phyloP scores from a whole-genome alignment of 1,140 invertebrate genomes.

The Lanistes nyassanus region DNA sequence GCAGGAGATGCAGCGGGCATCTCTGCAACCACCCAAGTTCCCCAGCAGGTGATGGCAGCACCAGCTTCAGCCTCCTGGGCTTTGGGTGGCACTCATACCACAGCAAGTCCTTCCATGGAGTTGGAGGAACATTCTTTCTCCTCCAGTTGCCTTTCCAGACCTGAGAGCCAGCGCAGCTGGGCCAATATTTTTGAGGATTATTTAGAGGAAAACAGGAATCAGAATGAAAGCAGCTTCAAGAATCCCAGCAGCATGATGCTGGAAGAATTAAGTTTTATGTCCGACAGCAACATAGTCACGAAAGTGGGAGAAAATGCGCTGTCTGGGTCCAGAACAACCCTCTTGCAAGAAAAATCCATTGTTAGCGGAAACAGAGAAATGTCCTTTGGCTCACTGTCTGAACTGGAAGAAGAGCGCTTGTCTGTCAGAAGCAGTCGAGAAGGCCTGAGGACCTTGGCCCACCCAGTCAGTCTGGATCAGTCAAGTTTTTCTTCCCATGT shows the following conservation, averaged over 20 bases:
- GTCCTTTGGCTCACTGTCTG: neutral
- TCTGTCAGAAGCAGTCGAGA: neutral
- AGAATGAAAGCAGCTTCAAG: neutral
- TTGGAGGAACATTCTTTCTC: constrained; percentile 21
- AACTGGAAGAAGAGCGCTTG: neutral
- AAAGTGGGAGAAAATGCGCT: neutral
- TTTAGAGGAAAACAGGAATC: neutral
- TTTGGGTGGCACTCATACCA: no score
- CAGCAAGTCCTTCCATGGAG: constrained; percentile 5
- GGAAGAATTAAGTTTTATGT: constrained; percentile 17
- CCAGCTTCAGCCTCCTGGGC: no score
- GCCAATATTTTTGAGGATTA: no score
- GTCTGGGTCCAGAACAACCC: neutral
- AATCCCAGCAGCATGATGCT: constrained; percentile 3
- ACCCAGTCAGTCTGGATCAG: no score
- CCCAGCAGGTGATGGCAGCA: no score
- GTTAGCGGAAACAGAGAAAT: neutral
- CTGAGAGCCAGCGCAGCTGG: no score
- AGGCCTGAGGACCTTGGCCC: neutral
- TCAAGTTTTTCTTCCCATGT: no score
- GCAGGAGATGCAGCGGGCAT: no score
- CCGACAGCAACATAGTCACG: neutral
- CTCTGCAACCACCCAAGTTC: no score
- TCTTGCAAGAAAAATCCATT: constrained; percentile 9
- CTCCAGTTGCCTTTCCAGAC: neutral